Percentiles rank a stretch among this genome's conserved stretches.
These are phyloP conservation scores for Bujurquina vittata DNA, from an alignment of 2,113 vertebrate species.

Conservation along the genomic window DNA sequence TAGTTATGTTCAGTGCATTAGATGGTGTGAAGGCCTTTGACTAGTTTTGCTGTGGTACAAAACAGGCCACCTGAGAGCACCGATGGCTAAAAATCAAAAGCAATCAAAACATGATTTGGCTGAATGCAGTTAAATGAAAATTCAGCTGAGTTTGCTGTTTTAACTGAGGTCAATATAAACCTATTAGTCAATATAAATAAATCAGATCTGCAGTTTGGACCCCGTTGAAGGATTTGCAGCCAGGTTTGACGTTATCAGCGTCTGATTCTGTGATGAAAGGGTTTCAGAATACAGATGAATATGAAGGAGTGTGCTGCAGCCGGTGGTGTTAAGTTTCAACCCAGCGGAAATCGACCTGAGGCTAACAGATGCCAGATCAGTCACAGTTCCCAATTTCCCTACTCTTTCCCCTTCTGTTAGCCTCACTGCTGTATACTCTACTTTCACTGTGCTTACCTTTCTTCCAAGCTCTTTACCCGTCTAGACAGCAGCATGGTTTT, in stretches of 20 bases:
- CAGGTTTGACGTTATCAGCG: not conserved
- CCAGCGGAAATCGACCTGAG: constrained; percentile 74
- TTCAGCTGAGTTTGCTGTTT: not conserved
- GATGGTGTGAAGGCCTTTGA: constrained; percentile 55
- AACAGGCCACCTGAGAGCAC: constrained; percentile 58
- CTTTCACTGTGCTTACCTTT: constrained; percentile 26
- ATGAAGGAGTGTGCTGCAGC: constrained; percentile 46
- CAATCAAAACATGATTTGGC: not conserved
- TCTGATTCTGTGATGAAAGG: constrained; percentile 56
- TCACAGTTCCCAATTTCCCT: constrained; percentile 66
- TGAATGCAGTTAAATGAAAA: not conserved
- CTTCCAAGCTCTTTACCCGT: constrained; percentile 16
- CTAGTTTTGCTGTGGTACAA: constrained; percentile 27
- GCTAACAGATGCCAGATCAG: constrained; percentile 83
- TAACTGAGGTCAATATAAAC: not conserved
- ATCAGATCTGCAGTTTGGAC: not conserved
- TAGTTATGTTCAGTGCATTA: constrained; percentile 43
- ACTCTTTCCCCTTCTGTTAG: constrained; percentile 35
- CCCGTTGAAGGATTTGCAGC: not conserved
- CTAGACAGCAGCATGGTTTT: constrained; percentile 44
- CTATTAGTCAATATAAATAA: not conserved
- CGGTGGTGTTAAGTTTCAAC: constrained; percentile 70
- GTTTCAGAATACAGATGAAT: constrained; percentile 39
- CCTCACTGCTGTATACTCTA: not conserved
- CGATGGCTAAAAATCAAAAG: constrained; percentile 42